Conservation (phyloP, 2,888 invertebrate genomes). For the Lathronympha strigana region DNA sequence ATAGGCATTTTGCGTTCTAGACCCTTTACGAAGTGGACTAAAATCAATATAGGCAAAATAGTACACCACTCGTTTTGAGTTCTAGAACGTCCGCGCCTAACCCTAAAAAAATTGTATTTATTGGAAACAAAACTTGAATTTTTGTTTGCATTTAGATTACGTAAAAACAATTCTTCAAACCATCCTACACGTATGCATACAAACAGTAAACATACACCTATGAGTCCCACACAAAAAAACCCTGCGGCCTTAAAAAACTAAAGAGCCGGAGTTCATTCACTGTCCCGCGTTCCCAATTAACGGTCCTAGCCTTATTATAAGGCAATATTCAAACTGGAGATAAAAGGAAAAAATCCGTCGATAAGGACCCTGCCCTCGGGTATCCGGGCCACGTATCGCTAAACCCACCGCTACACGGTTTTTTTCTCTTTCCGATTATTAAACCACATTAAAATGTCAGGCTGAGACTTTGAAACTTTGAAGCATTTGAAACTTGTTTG, state of each 20-base stretch:
- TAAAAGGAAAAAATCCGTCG: conserved; percentile 69
- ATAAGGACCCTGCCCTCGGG: conserved; percentile 60
- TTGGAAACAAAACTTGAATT: too few species aligned
- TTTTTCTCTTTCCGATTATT: conserved; percentile 79
- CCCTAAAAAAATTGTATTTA: too few species aligned
- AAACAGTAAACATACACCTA: background rate
- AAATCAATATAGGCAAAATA: too few species aligned
- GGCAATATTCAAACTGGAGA: conserved; percentile 76
- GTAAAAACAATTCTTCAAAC: background rate
- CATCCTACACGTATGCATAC: background rate
- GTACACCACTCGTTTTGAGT: too few species aligned
- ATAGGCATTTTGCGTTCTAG: too few species aligned
- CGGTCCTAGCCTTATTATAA: conserved; percentile 74
- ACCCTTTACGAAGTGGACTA: too few species aligned
- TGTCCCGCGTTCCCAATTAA: conserved; percentile 57
- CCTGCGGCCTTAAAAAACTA: conserved; percentile 50
- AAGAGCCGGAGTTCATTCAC: conserved; percentile 68
- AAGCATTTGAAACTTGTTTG: conserved; percentile 14
- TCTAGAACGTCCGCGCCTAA: too few species aligned
- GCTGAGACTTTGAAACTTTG: conserved; percentile 63
- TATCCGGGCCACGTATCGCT: conserved; percentile 72
- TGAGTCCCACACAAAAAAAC: conserved; percentile 14
- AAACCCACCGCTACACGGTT: conserved; percentile 73
- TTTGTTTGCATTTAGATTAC: background rate
- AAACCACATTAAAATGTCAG: conserved; percentile 80